A percentile compares a stretch with the other conserved stretches of the same genome.
Conservation (phyloP, 2,888 invertebrate genomes). For the Cacoxenus indagator region DNA sequence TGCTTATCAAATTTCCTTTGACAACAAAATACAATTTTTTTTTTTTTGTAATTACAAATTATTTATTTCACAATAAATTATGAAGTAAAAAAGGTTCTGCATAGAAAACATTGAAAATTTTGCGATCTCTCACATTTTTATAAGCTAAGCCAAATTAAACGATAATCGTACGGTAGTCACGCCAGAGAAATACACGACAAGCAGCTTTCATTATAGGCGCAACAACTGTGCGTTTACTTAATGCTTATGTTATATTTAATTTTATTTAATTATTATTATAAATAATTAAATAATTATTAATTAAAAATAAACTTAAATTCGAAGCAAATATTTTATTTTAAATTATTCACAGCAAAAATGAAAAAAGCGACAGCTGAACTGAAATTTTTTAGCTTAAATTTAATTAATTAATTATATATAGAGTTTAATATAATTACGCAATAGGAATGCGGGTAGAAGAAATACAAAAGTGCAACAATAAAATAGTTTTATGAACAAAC, state of each 20-base stretch:
- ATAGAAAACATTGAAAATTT: slow-evolving; percentile 6
- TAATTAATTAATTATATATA: neutral
- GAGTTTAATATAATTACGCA: neutral
- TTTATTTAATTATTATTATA: neutral
- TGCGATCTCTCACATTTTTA: neutral
- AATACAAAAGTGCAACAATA: slow-evolving; percentile 22
- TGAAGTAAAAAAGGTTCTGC: slow-evolving; percentile 16
- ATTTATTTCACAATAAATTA: slow-evolving; percentile 17
- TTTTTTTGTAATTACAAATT: slow-evolving; percentile 24
- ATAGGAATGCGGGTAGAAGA: slow-evolving; percentile 24
- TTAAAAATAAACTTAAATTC: slow-evolving; percentile 6
- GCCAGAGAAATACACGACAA: neutral
- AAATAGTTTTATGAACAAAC: no score
- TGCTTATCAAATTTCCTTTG: no score
- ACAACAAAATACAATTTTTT: neutral
- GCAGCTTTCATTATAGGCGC: neutral
- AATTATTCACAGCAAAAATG: slow-evolving; percentile 19
- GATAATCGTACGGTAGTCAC: neutral
- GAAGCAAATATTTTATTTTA: neutral
- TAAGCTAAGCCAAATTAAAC: neutral
- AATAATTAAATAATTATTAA: neutral
- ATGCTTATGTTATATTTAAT: neutral
- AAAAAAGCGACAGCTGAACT: neutral
- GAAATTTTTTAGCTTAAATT: neutral
- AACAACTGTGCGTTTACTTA: slow-evolving; percentile 11